Evolutionary conservation across 2,888 invertebrate species (phyloP).

Genomic region (Timandra comae): DNA sequence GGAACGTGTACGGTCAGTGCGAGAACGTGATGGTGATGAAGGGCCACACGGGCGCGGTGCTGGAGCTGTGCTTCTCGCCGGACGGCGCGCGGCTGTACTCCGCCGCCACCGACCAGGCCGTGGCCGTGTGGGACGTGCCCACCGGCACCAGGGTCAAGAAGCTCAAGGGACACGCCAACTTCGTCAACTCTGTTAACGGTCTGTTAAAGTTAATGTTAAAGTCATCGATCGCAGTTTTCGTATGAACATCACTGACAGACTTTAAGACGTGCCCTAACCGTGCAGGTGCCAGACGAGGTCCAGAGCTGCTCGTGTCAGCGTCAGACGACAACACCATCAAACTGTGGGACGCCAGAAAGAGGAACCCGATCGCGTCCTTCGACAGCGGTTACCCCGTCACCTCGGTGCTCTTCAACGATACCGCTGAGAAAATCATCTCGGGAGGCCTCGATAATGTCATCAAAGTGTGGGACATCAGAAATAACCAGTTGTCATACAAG

Average conservation of each 20-base stretch:
- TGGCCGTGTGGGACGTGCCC: slow-evolving; percentile 96
- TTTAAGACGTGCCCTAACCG: no score
- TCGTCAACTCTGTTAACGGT: slow-evolving; percentile 84
- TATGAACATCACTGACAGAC: not conserved
- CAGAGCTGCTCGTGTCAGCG: slow-evolving; percentile 93
- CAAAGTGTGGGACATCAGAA: slow-evolving; percentile 98
- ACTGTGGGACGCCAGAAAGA: slow-evolving; percentile 94
- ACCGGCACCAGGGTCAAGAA: slow-evolving; percentile 92
- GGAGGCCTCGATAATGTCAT: slow-evolving; percentile 98
- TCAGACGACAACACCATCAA: slow-evolving; percentile 96
- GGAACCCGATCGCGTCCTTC: slow-evolving; percentile 84
- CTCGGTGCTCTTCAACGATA: slow-evolving; percentile 95
- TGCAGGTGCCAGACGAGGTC: slow-evolving; percentile 88
- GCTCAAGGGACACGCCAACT: slow-evolving; percentile 87
- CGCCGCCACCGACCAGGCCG: slow-evolving; percentile 95
- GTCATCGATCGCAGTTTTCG: no score
- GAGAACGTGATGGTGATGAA: slow-evolving; percentile 95
- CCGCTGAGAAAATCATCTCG: slow-evolving; percentile 94
- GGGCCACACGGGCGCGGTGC: slow-evolving; percentile 96
- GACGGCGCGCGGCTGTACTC: slow-evolving; percentile 92
- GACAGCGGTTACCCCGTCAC: slow-evolving; percentile 88
- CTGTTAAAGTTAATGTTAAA: slow-evolving; percentile 14
- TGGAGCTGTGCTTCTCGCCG: slow-evolving; percentile 93
- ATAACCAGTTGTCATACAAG: slow-evolving; percentile 88
- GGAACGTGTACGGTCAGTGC: slow-evolving; percentile 99